Conservation (phyloP, 2,797 vertebrate species). For the Tangara arthus region DNA sequence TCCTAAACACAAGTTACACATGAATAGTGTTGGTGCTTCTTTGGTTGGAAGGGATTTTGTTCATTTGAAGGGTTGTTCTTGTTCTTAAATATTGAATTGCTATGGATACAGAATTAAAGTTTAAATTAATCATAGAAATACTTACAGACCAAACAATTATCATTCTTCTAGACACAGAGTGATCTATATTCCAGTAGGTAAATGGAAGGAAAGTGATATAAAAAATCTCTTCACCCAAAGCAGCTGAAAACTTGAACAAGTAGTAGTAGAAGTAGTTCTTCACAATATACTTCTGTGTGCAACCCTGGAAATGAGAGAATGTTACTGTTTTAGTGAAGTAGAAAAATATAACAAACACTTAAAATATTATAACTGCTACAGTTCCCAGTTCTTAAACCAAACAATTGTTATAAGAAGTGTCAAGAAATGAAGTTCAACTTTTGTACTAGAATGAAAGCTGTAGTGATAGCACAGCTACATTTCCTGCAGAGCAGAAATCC, state of each 20-base stretch:
- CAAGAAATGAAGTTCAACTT: background rate
- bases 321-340: background rate
- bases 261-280: conserved; percentile 87
- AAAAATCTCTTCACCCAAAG: conserved; percentile 90
- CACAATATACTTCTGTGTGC: conserved; percentile 79
- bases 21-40: background rate
- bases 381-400: background rate
- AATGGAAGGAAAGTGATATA: conserved; percentile 94
- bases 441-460: background rate
- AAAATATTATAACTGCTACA: background rate
- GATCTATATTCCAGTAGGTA: conserved; percentile 92
- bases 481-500: background rate
- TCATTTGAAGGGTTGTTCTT: background rate
- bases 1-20: accelerated
- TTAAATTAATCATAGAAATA: conserved; percentile 9
- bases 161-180: conserved; percentile 87
- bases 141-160: conserved; percentile 92
- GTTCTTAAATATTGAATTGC: background rate
- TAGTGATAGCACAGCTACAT: background rate
- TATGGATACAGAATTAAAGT: background rate
- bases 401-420: background rate
- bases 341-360: background rate
- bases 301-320: conserved; percentile 61
- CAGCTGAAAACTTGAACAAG: conserved; percentile 88
- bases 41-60: background rate